A percentile compares a stretch with the other conserved stretches of the same genome.
Evolutionary conservation across 2,797 vertebrate genomes (phyloP).

Genomic region (Astyanax mexicanus): DNA sequence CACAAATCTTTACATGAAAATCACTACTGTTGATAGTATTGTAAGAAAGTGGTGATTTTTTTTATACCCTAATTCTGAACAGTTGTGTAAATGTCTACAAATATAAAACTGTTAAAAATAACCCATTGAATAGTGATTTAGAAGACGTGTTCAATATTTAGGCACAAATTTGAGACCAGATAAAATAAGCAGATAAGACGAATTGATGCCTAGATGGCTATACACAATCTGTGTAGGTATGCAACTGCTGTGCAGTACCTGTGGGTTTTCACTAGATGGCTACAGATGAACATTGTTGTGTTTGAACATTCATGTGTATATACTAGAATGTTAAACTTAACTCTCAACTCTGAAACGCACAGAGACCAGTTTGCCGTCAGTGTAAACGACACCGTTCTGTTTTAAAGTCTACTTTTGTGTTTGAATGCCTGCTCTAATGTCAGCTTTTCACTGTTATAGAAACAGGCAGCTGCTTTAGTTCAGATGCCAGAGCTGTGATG

Average conservation of each 20-base stretch:
- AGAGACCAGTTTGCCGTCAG: background rate
- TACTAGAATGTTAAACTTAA: background rate
- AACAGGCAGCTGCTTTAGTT: conserved; percentile 5
- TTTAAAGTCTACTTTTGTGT: background rate
- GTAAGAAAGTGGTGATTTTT: too few relatives aligned
- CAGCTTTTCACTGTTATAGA: background rate
- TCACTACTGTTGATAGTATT: too few relatives aligned
- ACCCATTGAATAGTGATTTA: too few relatives aligned
- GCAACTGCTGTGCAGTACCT: conserved; percentile 26
- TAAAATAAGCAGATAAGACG: too few relatives aligned
- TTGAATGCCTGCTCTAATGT: background rate
- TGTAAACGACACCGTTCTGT: background rate
- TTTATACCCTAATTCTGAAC: too few relatives aligned
- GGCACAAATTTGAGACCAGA: background rate
- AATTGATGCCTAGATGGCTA: too few relatives aligned
- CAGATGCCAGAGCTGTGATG: background rate
- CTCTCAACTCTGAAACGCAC: background rate
- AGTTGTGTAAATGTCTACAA: too few relatives aligned
- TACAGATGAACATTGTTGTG: background rate
- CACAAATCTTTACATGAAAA: too few relatives aligned
- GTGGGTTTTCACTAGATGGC: conserved; percentile 26
- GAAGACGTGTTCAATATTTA: too few relatives aligned
- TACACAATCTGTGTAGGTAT: too few relatives aligned
- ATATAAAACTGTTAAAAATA: too few relatives aligned
- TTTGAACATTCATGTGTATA: background rate